Base-by-base conservation (phyloP, 2,888 invertebrate genomes). In the Orchesella flavescens region DNA sequence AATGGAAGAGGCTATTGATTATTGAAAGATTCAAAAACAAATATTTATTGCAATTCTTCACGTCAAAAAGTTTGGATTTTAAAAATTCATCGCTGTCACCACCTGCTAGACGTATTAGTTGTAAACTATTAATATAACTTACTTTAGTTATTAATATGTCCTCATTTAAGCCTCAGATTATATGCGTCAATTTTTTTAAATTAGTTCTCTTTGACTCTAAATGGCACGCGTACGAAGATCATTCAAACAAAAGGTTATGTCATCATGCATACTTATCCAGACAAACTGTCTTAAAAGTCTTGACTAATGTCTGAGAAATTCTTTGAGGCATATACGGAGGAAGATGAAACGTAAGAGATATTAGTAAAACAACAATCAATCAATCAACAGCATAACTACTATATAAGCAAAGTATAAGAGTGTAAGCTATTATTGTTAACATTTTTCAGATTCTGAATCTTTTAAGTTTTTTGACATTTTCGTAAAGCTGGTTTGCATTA, bases 31-130 rank as follows among this genome's bases (percentile, higher is more conserved):
- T 55, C 71, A 65, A 82, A 74, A 34, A 12, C 17, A 44, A 12
- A 69, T 59, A 44, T n/a, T 71, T 84, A 84, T 84, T 84, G 83
- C 83, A 61, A 78, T 84, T 78, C 79, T 74, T 78, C 44, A 73
- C 78, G 83, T 84, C 83, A 84, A 84, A 84, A 84, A 84, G 83
- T 84, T 84, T 84, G 83, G 83, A 84, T 74, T 69, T 82, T 66
- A 75, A 79, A 65, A 65, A 55, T 46, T 49, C 46, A 73, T 10
- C n/a, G 3, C 78, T 65, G 59, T 23, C 19, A 13, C 57, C n/a
- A 46, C 10, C n/a, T 19, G 57, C 17, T 57, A 57, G 46, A 34
- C 44, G n/a, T 17, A 63, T 13, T 24, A 19, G 21, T 23, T 24
- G 44, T n/a, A 12, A n/a, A 66, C n/a, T 34, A 34, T 7, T 34